A percentile compares a stretch with the other conserved stretches of the same genome.
Conservation (phyloP, 1,140 invertebrate species). For the Procambarus virginalis region DNA sequence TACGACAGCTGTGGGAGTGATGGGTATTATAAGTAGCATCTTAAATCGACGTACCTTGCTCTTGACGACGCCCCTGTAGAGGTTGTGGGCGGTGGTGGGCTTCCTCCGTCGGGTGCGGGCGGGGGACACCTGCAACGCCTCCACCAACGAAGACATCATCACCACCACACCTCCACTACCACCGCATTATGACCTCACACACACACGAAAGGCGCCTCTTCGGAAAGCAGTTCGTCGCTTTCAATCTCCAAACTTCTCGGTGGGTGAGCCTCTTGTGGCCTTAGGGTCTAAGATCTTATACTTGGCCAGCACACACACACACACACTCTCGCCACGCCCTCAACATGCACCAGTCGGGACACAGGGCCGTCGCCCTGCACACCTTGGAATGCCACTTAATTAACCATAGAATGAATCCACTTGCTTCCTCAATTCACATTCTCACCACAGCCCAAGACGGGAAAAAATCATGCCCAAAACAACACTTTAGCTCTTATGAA, state of each 20-base stretch:
- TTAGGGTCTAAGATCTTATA: not conserved
- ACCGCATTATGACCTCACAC: not conserved
- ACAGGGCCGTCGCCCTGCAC: not conserved
- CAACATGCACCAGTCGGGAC: not conserved
- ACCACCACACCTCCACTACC: not conserved
- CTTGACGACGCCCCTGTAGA: conserved; percentile 61
- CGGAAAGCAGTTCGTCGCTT: not conserved
- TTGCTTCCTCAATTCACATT: conserved; percentile 1
- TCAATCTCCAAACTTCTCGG: not conserved
- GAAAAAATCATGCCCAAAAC: not conserved
- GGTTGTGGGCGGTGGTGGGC: conserved; percentile 52
- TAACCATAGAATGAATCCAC: not conserved
- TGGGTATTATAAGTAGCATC: not conserved
- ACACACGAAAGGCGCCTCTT: not conserved
- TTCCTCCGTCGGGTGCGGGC: conserved; percentile 62
- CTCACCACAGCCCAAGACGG: not conserved
- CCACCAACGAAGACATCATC: conserved; percentile 63
- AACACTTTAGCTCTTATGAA: not conserved
- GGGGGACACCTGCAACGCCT: conserved; percentile 65
- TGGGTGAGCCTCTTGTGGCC: not conserved
- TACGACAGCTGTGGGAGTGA: not conserved
- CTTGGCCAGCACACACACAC: not conserved
- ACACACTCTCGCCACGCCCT: not conserved
- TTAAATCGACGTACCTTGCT: conserved; percentile 29
- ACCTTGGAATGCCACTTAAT: not conserved